Conservation (phyloP, 2,113 vertebrate genomes). For the Beaufortia kweichowensis region DNA sequence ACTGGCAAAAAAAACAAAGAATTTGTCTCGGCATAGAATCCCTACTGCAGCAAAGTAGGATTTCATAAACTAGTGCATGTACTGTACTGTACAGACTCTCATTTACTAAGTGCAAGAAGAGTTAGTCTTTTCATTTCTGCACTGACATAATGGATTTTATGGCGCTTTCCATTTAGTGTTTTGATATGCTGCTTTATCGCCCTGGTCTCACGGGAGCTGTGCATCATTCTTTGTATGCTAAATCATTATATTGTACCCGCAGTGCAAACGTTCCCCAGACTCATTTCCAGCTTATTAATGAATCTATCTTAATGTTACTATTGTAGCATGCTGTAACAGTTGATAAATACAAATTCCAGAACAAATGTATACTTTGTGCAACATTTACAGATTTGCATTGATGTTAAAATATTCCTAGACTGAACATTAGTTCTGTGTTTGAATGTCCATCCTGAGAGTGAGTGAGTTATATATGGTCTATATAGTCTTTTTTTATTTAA, state of each 20-base stretch:
- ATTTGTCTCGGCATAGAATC: background rate
- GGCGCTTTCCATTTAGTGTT: conserved; percentile 25
- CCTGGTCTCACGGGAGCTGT: conserved; percentile 22
- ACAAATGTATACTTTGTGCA: background rate
- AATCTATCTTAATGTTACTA: conserved; percentile 15
- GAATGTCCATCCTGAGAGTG: background rate
- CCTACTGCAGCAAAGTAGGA: conserved; percentile 9
- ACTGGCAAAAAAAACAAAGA: conserved; percentile 1
- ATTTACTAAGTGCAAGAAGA: conserved; percentile 39
- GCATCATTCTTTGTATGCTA: conserved; percentile 15
- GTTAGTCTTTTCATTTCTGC: conserved; percentile 27
- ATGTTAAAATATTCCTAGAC: no score
- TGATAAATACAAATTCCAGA: background rate
- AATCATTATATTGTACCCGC: conserved; percentile 25
- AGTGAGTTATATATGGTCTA: background rate
- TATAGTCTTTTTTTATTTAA: background rate
- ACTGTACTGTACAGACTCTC: conserved; percentile 14
- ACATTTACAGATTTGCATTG: background rate
- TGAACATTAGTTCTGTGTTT: background rate
- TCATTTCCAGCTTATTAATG: conserved; percentile 5
- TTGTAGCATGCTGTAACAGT: background rate
- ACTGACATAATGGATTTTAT: conserved; percentile 38
- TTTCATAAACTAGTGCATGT: conserved; percentile 22
- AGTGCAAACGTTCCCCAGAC: conserved; percentile 25
- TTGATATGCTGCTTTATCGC: conserved; percentile 20